Evolutionary conservation across 1,140 invertebrate species (phyloP), one percentile per base, ranked within the genome.

Genomic region (Brachystomella parvula): DNA sequence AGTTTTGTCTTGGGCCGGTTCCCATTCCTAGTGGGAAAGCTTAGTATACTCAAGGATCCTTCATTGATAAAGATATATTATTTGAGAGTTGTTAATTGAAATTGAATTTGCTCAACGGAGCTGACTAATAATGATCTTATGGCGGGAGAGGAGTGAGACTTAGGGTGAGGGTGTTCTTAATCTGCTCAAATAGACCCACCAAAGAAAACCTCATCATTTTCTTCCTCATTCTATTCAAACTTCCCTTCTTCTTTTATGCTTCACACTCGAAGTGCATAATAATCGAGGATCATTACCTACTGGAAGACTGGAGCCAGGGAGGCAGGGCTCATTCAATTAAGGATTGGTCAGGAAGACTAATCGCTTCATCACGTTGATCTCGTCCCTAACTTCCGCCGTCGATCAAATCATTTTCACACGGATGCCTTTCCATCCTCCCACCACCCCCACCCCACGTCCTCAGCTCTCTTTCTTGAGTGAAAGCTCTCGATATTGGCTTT

Each of bases 71-170:
- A 64, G 64, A 66, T 65, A 67, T 65, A 63, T 66, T 66, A 70
- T 70, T 44, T 58, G 47, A 64, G 65, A 64, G 71, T 67, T 60
- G 71, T 69, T 72, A 72, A 72, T 72, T 70, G 68, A 70, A 70
- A 70, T 66, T 69, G 66, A 69, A 72, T 69, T 69, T 71, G 67
- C 58, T 71, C 70, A 71, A 58, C 67, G 59, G 62, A 64, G 64
- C 69, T 70, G 61, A 60, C 68, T 65, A 61, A 64, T 67, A 68
- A 68, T 68, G 64, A n/a, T n/a, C n/a, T n/a, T n/a, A n/a, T n/a
- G n/a, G n/a, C n/a, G n/a, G n/a, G n/a, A n/a, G n/a, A n/a, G n/a
- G n/a, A n/a, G n/a, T n/a, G n/a, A n/a, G n/a, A n/a, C n/a, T n/a
- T n/a, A 68, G 69, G 47, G 58, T 64, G 64, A 59, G 57, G 61